Evolutionary conservation across 2,797 vertebrate species (phyloP).

Genomic region (Eulemur albifrons): DNA sequence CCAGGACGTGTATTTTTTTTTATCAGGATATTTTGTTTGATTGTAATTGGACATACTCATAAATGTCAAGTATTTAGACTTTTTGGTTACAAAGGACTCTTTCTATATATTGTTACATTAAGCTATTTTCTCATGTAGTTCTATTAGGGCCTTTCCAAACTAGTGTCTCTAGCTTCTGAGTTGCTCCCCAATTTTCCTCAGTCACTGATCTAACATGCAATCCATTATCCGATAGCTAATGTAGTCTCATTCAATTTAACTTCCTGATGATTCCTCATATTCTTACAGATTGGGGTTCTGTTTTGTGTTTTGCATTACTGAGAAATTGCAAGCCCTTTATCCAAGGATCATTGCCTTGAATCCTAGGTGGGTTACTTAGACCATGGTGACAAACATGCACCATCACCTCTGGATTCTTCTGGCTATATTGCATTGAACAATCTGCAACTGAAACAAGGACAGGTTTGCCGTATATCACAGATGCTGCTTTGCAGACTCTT

Average conservation of each 20-base stretch:
- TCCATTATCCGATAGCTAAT: not conserved
- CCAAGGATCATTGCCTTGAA: not conserved
- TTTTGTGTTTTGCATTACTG: not conserved
- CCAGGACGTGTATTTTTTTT: not conserved
- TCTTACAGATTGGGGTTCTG: not conserved
- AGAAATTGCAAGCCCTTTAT: not conserved
- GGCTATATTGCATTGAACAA: not conserved
- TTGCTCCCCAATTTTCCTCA: not conserved
- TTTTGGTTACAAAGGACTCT: not conserved
- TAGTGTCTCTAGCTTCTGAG: not conserved
- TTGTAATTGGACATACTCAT: not conserved
- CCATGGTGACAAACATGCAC: not conserved
- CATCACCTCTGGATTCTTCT: not conserved
- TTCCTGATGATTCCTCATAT: not conserved
- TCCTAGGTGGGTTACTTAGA: not conserved
- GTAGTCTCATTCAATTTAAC: not conserved
- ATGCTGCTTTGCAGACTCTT: not conserved
- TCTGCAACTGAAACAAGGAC: not conserved
- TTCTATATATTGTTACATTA: not conserved
- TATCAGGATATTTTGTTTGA: not conserved
- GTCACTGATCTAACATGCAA: accelerated
- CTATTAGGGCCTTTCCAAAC: not conserved
- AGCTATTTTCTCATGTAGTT: not conserved
- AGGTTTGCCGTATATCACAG: not conserved
- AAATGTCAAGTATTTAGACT: not conserved